These are phyloP conservation scores for Hydropsyche betteni DNA, from an alignment of 2,888 invertebrate species.

Conservation along the genomic window DNA sequence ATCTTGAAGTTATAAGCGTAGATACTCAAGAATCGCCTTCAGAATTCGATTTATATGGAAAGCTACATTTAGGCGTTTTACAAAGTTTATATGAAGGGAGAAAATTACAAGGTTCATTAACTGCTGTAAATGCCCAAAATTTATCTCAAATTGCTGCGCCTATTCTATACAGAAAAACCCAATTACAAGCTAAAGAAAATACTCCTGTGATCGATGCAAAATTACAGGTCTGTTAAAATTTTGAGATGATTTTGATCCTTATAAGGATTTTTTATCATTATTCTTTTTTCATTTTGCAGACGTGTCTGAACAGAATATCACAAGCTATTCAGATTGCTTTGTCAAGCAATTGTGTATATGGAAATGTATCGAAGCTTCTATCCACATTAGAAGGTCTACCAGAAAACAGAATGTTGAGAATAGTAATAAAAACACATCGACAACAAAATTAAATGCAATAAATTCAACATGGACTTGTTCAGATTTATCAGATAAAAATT, in stretches of 20 bases:
- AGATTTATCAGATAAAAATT: constrained; percentile 55
- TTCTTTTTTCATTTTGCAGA: constrained; percentile 59
- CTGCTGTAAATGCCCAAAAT: constrained; percentile 72
- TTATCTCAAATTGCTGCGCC: constrained; percentile 64
- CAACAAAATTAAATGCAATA: constrained; percentile 58
- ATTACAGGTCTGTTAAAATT: constrained; percentile 57
- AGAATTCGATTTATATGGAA: constrained; percentile 66
- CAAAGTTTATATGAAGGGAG: constrained; percentile 70
- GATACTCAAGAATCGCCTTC: constrained; percentile 54
- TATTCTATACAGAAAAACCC: constrained; percentile 61
- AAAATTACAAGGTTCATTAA: constrained; percentile 64
- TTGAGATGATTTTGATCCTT: not conserved
- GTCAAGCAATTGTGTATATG: constrained; percentile 80
- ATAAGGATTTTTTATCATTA: not conserved
- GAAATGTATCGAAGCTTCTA: constrained; percentile 77
- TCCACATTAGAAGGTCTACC: constrained; percentile 71
- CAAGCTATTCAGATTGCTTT: constrained; percentile 86
- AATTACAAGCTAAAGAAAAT: constrained; percentile 57
- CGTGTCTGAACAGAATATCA: constrained; percentile 79
- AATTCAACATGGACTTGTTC: not conserved
- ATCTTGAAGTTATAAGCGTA: constrained; percentile 53
- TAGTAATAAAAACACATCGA: constrained; percentile 72
- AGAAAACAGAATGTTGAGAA: constrained; percentile 70
- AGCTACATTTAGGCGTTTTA: constrained; percentile 73
- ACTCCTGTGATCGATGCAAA: constrained; percentile 60